Evolutionary conservation across 2,113 vertebrate genomes (phyloP), one percentile per base, ranked within the genome.

Genomic region (Speoplatyrhinus poulsoni): DNA sequence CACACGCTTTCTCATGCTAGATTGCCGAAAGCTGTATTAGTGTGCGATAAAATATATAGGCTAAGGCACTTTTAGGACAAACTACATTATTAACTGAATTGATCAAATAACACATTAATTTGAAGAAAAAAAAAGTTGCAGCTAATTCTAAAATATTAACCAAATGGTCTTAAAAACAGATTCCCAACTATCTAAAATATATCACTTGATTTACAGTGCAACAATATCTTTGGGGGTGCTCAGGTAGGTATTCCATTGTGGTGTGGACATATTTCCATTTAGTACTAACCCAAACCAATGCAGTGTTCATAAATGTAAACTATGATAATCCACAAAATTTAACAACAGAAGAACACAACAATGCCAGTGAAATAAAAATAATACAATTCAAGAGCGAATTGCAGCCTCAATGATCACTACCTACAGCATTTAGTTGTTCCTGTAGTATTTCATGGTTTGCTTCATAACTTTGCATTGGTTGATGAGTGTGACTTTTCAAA

Each of bases 141-240:
- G 1, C 10, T 36, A 10, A 33, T 9, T 59, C 41, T 64, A 52
- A 64, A 52, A 64, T 13, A 49, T 60, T 4, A 36, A 56, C 19
- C 5, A 50, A 50, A 50, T 4, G 57, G 15, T 10, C 32, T 3
- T 67, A 19, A 68, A 53, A 71, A 32, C 3, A 56, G 66, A 13
- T 66, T 60, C 1, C 13, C 2, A 68, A 10, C 64, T 65, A 12
- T 79, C 66, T 75, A 65, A 80, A 80, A 73, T 71, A 15, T 90
- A 55, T 85, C 67, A 85, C 70, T 94, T 93, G 84, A 89, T 91
- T 96, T 96, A 75, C 95, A 98, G 97, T 96, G 82, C 96, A 98
- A 71, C 95, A 95, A 50, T 94, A 94, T 88, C 93, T 98, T 77
- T 98, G 96, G 97, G 97, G 97, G 87, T 98, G 94, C 86, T 94